These are phyloP conservation scores for Cynopterus sphinx DNA, from an alignment of 2,797 vertebrate species.

Conservation along the genomic window DNA sequence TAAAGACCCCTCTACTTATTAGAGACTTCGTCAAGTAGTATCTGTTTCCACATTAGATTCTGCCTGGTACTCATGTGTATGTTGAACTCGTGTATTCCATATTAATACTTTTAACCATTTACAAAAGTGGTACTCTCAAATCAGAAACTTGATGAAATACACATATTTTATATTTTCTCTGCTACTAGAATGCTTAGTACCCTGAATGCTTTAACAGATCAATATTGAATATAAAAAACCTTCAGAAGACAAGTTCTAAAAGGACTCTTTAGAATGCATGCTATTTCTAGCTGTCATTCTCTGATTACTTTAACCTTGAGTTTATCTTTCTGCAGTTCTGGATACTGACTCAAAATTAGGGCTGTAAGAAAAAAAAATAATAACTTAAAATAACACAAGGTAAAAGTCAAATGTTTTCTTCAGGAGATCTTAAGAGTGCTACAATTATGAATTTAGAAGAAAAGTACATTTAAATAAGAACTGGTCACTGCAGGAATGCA, in stretches of 20 bases:
- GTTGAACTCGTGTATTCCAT: background rate
- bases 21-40: background rate
- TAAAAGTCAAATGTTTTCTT: constrained; percentile 54
- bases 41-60: background rate
- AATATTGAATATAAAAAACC: constrained; percentile 53
- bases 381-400: constrained; percentile 24
- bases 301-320: constrained; percentile 78
- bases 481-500: background rate
- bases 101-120: constrained; percentile 32
- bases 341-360: constrained; percentile 68
- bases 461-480: constrained; percentile 37
- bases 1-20: background rate
- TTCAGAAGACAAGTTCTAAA: constrained; percentile 57
- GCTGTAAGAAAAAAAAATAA: constrained; percentile 61
- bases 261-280: constrained; percentile 49
- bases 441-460: constrained; percentile 10
- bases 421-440: background rate
- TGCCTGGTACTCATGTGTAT: background rate
- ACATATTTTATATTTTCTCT: constrained; percentile 27
- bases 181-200: background rate
- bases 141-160: constrained; percentile 52
- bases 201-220: constrained; percentile 45
- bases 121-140: background rate
- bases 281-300: constrained; percentile 65
- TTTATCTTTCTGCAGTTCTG: constrained; percentile 58